Evolutionary conservation across 2,888 invertebrate genomes (phyloP).

Genomic region (Spilosoma lubricipeda): DNA sequence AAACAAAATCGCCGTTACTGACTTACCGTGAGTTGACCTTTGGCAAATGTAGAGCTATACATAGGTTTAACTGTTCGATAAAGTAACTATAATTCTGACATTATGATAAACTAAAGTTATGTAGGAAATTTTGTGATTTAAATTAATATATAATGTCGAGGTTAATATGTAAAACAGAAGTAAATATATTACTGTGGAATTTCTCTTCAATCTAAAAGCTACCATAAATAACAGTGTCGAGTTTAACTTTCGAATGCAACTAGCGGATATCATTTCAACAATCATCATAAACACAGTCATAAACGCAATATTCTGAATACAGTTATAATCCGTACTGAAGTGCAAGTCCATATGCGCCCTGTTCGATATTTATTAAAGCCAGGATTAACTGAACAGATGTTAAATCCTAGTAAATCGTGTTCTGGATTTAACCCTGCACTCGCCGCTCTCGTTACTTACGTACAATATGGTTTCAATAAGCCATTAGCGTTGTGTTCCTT

Average conservation of each 20-base stretch:
- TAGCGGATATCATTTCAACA: neutral
- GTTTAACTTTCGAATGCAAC: neutral
- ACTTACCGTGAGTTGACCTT: no score
- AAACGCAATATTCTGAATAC: slow-evolving; percentile 18
- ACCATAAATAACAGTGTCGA: neutral
- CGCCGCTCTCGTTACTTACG: slow-evolving; percentile 46
- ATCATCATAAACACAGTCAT: slow-evolving; percentile 5
- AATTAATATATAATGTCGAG: no score
- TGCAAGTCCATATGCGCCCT: slow-evolving; percentile 30
- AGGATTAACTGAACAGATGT: slow-evolving; percentile 52
- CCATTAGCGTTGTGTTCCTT: slow-evolving; percentile 55
- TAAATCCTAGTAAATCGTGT: slow-evolving; percentile 46
- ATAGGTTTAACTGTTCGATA: no score
- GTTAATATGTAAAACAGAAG: neutral
- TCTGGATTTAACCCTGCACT: slow-evolving; percentile 34
- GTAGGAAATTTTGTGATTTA: no score
- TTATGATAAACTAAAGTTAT: no score
- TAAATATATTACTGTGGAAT: neutral
- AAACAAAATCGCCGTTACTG: no score
- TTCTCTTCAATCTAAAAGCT: neutral
- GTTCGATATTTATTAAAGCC: slow-evolving; percentile 48
- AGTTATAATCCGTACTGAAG: slow-evolving; percentile 27
- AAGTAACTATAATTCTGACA: no score
- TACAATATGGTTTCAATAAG: slow-evolving; percentile 63
- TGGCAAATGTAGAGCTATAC: no score